Evolutionary conservation across 35 echinoderm and acorn worm genomes (phyloP).

Genomic region (Strongylocentrotus purpuratus): DNA sequence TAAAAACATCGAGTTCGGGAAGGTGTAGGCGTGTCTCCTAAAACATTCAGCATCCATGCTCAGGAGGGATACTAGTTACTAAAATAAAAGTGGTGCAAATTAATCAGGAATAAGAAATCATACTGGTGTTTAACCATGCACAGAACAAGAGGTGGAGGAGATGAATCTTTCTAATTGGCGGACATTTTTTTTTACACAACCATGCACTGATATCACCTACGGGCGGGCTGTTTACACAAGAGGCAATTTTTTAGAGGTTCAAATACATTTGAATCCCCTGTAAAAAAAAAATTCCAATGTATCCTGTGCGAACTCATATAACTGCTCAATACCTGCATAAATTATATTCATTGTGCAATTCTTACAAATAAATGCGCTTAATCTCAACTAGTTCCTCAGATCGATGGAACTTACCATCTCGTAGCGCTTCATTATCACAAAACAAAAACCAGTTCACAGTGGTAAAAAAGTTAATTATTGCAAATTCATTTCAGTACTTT

Average conservation of each 20-base stretch:
- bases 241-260: neutral
- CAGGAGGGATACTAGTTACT: neutral
- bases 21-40: neutral
- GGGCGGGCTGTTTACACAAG: neutral
- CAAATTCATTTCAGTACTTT: too few species aligned
- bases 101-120: neutral
- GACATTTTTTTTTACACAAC: neutral
- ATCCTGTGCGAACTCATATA: too few species aligned
- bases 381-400: too few species aligned
- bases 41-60: neutral
- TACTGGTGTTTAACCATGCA: neutral
- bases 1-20: neutral
- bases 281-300: neutral
- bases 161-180: neutral
- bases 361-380: too few species aligned
- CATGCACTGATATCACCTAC: neutral
- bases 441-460: too few species aligned
- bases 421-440: too few species aligned
- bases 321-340: too few species aligned
- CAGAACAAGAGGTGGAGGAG: neutral
- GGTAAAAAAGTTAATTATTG: too few species aligned
- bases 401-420: too few species aligned
- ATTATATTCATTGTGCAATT: too few species aligned
- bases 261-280: neutral
- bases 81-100: neutral